phyloP scores from a whole-genome alignment of 2,797 vertebrate species.

The Prunella strophiata region DNA sequence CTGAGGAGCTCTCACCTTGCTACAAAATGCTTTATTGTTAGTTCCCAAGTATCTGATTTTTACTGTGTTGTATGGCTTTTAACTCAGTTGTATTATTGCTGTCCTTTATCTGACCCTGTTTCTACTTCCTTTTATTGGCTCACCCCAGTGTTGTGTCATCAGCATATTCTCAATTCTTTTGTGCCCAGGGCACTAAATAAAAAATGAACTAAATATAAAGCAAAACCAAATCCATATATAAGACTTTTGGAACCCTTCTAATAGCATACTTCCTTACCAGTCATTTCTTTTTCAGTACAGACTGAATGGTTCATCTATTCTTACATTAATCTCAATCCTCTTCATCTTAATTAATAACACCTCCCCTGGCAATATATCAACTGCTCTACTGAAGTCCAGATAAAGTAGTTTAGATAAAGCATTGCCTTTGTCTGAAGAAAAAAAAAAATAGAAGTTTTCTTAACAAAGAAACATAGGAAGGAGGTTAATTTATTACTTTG shows the following conservation, averaged over 20 bases:
- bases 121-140: background rate
- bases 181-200: background rate
- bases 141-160: background rate
- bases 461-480: background rate
- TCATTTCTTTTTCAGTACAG: background rate
- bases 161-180: background rate
- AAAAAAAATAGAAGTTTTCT: background rate
- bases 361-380: background rate
- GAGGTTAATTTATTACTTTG: background rate
- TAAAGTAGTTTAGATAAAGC: background rate
- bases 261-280: background rate
- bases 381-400: background rate
- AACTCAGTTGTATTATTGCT: background rate
- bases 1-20: background rate
- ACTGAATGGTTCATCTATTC: background rate
- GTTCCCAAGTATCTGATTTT: background rate
- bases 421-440: background rate
- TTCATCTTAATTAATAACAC: constrained; percentile 26
- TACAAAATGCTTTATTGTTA: background rate
- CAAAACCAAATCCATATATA: background rate
- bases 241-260: background rate
- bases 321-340: background rate
- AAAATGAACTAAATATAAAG: background rate
- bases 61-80: background rate
- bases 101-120: background rate